phyloP scores from a whole-genome alignment of 2,888 invertebrate species.

The Hypselothyrea guttata region DNA sequence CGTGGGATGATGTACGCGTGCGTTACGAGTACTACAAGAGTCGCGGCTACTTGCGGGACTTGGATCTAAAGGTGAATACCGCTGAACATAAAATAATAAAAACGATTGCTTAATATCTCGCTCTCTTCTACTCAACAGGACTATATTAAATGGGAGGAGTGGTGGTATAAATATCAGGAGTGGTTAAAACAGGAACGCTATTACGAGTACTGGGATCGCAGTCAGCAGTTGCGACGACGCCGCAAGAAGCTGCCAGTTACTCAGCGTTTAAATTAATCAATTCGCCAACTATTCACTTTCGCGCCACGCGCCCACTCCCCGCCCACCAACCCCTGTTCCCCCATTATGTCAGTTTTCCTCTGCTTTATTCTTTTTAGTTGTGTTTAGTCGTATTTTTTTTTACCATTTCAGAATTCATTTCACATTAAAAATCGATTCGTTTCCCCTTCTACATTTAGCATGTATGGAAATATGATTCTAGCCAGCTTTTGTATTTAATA shows the following conservation, averaged over 20 bases:
- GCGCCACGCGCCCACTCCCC: constrained; percentile 8
- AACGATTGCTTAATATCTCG: neutral
- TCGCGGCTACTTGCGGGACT: constrained; percentile 90
- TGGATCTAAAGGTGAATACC: constrained; percentile 79
- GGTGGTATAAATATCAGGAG: constrained; percentile 95
- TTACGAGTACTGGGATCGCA: constrained; percentile 82
- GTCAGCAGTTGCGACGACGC: constrained; percentile 81
- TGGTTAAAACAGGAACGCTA: constrained; percentile 88
- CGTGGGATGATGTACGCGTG: constrained; percentile 94
- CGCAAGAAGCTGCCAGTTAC: constrained; percentile 82
- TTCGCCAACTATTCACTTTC: constrained; percentile 15
- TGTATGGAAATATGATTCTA: constrained; percentile 65
- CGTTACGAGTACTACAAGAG: constrained; percentile 95
- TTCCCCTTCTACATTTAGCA: constrained; percentile 57
- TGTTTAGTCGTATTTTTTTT: constrained; percentile 1
- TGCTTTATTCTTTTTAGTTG: constrained; percentile 16
- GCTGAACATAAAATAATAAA: neutral
- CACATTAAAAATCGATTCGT: constrained; percentile 14
- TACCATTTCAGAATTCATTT: constrained; percentile 23
- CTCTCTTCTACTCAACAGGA: constrained; percentile 83
- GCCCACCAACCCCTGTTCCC: constrained; percentile 5
- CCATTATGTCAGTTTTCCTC: constrained; percentile 6
- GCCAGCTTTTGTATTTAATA: constrained; percentile 55
- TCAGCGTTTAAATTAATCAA: constrained; percentile 80
- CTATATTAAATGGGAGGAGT: constrained; percentile 96